Evolutionary conservation across 2,113 vertebrate species (phyloP).

Genomic region (Pelodiscus sinensis): DNA sequence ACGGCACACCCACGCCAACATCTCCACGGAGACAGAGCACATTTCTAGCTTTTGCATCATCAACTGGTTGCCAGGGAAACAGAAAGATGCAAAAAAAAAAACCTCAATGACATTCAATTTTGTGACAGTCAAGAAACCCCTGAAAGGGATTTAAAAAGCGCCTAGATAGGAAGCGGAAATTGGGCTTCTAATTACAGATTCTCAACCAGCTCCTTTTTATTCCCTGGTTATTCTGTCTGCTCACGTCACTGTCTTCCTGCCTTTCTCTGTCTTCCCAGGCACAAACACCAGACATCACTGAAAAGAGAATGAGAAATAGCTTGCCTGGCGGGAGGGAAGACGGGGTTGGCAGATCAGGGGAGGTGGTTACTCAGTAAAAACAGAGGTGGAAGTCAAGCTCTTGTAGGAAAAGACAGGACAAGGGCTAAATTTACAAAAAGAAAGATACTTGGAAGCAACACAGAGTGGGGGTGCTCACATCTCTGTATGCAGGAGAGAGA

Average conservation of each 20-base stretch:
- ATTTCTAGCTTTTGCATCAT: conserved; percentile 81
- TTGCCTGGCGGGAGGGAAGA: conserved; percentile 48
- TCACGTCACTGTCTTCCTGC: conserved; percentile 71
- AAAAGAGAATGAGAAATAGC: conserved; percentile 59
- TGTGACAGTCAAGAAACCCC: conserved; percentile 79
- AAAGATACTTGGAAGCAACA: conserved; percentile 4
- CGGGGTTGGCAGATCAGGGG: conserved; percentile 22
- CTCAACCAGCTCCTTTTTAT: conserved; percentile 71
- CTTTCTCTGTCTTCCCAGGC: conserved; percentile 70
- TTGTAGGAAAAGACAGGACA: conserved; percentile 9
- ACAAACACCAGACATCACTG: conserved; percentile 54
- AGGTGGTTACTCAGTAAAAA: conserved; percentile 3
- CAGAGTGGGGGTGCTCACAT: too few species aligned
- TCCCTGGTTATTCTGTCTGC: conserved; percentile 72
- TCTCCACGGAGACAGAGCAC: conserved; percentile 80
- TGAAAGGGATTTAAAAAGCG: conserved; percentile 78
- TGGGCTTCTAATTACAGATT: conserved; percentile 80
- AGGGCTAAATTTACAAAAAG: conserved; percentile 30
- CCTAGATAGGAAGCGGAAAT: conserved; percentile 78
- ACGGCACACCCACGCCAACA: conserved; percentile 77
- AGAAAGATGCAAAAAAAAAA: conserved; percentile 68
- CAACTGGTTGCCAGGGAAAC: conserved; percentile 87
- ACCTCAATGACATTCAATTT: conserved; percentile 83
- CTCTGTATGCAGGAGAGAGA: neutral
- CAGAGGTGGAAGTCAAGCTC: conserved; percentile 8